These are phyloP conservation scores for Apogon hyalosoma DNA, from an alignment of 2,797 vertebrate species.

Conservation along the genomic window DNA sequence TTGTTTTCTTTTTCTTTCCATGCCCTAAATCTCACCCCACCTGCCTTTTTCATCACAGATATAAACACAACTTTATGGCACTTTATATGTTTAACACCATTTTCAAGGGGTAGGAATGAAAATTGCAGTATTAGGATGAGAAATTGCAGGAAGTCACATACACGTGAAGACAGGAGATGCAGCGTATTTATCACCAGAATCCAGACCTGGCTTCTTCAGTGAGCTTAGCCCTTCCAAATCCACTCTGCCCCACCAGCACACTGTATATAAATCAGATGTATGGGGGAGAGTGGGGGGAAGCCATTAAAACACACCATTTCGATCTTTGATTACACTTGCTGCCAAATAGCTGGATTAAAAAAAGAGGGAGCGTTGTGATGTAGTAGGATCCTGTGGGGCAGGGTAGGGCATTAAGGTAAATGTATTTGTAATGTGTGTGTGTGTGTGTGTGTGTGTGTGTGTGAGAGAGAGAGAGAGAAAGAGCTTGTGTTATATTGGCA, in stretches of 20 bases:
- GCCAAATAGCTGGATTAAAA: constrained; percentile 58
- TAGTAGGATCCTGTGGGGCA: constrained; percentile 48
- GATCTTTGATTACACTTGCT: constrained; percentile 44
- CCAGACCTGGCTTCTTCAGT: constrained; percentile 55
- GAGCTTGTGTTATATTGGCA: constrained; percentile 53
- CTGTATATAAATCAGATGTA: constrained; percentile 41
- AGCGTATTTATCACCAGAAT: constrained; percentile 69
- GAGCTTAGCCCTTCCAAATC: constrained; percentile 38
- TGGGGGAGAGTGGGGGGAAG: constrained; percentile 9
- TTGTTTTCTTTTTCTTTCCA: constrained; percentile 32
- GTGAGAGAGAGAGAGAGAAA: constrained; percentile 5
- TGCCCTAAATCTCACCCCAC: constrained; percentile 20
- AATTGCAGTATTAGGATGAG: constrained; percentile 19
- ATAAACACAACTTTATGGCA: background rate
- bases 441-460: constrained; percentile 10
- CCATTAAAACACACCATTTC: constrained; percentile 52
- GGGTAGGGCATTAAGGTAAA: constrained; percentile 48
- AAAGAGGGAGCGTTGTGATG: constrained; percentile 31
- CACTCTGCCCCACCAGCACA: constrained; percentile 5
- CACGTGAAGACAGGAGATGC: constrained; percentile 11
- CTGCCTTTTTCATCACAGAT: constrained; percentile 7
- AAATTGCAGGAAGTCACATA: background rate
- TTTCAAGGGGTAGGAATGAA: constrained; percentile 20
- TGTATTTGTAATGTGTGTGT: constrained; percentile 36
- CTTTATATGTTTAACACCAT: constrained; percentile 1